Conservation (phyloP, 2,888 invertebrate species). For the Sisyra nigra region DNA sequence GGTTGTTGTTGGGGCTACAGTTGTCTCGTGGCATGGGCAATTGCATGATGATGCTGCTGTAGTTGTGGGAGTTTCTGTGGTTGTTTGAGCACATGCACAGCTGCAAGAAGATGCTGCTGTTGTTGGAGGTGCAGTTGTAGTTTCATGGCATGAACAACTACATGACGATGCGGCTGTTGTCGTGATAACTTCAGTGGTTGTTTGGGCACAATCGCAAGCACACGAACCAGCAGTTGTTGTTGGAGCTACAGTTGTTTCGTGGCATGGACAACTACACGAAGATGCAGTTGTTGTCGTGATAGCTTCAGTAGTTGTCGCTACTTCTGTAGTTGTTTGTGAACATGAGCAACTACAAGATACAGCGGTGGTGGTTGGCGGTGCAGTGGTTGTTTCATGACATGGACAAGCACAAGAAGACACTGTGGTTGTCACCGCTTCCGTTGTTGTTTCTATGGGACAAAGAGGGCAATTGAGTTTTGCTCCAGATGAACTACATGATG, state of each 20-base stretch:
- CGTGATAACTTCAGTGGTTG: not conserved
- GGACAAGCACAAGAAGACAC: not conserved
- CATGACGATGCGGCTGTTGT: not conserved
- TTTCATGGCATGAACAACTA: not conserved
- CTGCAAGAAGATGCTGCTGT: not conserved
- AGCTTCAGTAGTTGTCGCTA: not conserved
- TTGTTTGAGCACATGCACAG: not conserved
- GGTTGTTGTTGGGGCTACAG: not conserved
- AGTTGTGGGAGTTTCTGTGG: not conserved
- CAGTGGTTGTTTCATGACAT: constrained; percentile 3
- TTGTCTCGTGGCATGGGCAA: not conserved
- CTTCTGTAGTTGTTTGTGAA: not conserved
- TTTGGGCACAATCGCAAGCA: not conserved
- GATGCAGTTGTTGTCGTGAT: constrained; percentile 1
- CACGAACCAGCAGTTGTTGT: not conserved
- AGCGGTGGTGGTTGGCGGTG: not conserved
- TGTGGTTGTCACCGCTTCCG: not conserved
- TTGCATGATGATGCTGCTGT: constrained; percentile 4
- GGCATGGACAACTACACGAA: constrained; percentile 1
- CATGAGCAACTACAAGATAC: not conserved
- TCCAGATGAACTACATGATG: too few relatives aligned
- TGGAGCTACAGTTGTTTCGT: constrained; percentile 1
- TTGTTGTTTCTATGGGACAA: not conserved
- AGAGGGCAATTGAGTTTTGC: too few relatives aligned
- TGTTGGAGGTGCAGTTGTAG: not conserved